Conservation (phyloP, 2,888 invertebrate species). For the Cosmopolites sordidus region DNA sequence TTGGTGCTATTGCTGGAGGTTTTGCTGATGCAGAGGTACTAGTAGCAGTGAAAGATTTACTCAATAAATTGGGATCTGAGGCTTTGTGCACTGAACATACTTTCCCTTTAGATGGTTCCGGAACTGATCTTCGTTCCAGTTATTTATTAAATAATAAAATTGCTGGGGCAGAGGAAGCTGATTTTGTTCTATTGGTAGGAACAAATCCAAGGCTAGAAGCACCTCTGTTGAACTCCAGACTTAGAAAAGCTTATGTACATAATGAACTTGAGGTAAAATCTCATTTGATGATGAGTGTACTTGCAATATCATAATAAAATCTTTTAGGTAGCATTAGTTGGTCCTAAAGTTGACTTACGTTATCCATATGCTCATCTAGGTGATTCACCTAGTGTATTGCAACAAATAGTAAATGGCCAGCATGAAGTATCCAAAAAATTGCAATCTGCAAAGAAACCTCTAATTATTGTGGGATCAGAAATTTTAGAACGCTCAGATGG, state of each 20-base stretch:
- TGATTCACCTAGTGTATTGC: constrained; percentile 67
- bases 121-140: constrained; percentile 84
- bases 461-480: constrained; percentile 88
- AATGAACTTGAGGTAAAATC: constrained; percentile 67
- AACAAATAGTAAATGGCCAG: constrained; percentile 67
- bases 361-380: constrained; percentile 92
- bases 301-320: constrained; percentile 1
- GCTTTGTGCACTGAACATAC: constrained; percentile 83
- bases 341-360: constrained; percentile 86
- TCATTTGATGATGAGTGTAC: background rate
- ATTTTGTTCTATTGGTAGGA: constrained; percentile 87
- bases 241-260: constrained; percentile 93
- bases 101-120: constrained; percentile 76
- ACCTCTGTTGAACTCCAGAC: constrained; percentile 89
- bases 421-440: constrained; percentile 68
- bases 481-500: constrained; percentile 76
- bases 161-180: constrained; percentile 87
- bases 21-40: constrained; percentile 89
- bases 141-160: constrained; percentile 91
- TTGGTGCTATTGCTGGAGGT: constrained; percentile 86
- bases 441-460: constrained; percentile 76
- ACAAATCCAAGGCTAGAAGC: constrained; percentile 98
- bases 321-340: constrained; percentile 70
- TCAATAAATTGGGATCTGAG: constrained; percentile 85
- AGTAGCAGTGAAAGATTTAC: constrained; percentile 85